These are phyloP conservation scores for Aspiorhynchus laticeps DNA, from an alignment of 2,113 vertebrate genomes.

Conservation along the genomic window DNA sequence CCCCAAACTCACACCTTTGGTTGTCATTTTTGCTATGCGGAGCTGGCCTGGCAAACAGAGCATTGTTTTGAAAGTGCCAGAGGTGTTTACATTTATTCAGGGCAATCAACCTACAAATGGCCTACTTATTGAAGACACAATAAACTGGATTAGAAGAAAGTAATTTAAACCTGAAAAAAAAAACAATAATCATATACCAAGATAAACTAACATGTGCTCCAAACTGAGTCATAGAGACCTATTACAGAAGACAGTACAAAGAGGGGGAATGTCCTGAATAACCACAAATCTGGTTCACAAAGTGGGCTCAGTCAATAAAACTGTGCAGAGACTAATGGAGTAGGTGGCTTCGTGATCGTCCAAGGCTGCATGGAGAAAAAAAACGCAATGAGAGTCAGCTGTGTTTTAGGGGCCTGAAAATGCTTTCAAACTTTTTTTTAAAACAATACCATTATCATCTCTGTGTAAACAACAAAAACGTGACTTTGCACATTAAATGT, in stretches of 20 bases:
- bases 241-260: neutral
- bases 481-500: neutral
- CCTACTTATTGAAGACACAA: neutral
- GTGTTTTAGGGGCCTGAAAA: neutral
- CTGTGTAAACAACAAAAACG: neutral
- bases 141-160: neutral
- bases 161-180: neutral
- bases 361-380: neutral
- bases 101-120: neutral
- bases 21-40: neutral
- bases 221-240: neutral
- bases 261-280: neutral
- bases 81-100: neutral
- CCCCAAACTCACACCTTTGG: neutral
- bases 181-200: neutral
- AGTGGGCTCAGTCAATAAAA: neutral
- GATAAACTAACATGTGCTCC: constrained; percentile 1
- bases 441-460: neutral
- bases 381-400: neutral
- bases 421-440: neutral
- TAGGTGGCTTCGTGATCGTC: neutral
- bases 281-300: neutral
- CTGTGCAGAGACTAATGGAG: neutral
- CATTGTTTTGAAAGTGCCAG: neutral
- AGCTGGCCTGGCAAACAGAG: neutral